Percentiles rank a stretch among this genome's conserved stretches.
Evolutionary conservation across 2,888 invertebrate genomes (phyloP).

Genomic region (Epiperipatus broadwayi): DNA sequence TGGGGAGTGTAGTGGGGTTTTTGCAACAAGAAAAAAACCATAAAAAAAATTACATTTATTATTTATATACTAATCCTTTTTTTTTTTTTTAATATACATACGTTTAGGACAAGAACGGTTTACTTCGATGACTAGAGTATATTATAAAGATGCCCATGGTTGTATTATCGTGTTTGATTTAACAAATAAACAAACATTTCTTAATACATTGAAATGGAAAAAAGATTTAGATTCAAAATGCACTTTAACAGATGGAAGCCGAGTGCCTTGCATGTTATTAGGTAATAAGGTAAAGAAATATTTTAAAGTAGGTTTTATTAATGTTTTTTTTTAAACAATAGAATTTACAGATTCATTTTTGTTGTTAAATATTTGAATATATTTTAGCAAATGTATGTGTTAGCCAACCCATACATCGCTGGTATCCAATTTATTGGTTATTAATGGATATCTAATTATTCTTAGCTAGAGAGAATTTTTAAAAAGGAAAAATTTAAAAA

Average conservation of each 20-base stretch:
- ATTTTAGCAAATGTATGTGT: no score
- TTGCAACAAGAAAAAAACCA: no score
- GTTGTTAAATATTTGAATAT: no score
- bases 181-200: slow-evolving; percentile 36
- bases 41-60: no score
- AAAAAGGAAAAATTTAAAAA: no score
- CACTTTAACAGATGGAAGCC: slow-evolving; percentile 34
- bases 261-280: slow-evolving; percentile 37
- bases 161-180: slow-evolving; percentile 38
- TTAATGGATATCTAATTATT: no score
- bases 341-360: not conserved
- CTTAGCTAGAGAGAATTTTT: no score
- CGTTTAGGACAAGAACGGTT: slow-evolving; percentile 38
- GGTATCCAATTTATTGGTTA: no score
- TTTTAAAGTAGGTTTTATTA: no score
- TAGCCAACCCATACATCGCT: no score
- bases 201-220: slow-evolving; percentile 40
- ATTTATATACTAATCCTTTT: slow-evolving; percentile 1
- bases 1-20: no score
- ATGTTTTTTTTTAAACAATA: not conserved
- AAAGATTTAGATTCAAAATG: slow-evolving; percentile 39
- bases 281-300: slow-evolving; percentile 35
- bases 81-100: slow-evolving; percentile 7
- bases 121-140: slow-evolving; percentile 40
- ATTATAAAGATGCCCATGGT: slow-evolving; percentile 39